Base-by-base conservation (phyloP, 2,113 vertebrate genomes). In the Oenanthe oenanthe region DNA sequence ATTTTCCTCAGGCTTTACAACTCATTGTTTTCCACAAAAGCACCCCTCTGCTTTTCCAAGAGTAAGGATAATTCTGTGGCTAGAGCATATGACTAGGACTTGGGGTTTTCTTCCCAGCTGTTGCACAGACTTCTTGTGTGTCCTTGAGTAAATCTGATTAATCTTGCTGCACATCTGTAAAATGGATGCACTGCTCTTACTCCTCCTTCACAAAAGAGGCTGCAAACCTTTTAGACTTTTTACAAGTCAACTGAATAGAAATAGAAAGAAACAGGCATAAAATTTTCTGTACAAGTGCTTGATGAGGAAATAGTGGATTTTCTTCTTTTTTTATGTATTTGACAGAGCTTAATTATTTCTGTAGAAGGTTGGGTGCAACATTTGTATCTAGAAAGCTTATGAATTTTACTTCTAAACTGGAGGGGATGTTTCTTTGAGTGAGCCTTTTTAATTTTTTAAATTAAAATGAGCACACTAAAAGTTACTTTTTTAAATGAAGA, bases 21-120 rank as follows among this genome's bases (percentile, higher is more conserved):
- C 76, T 96, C 87, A 95, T 95, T 96, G 93, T 95, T 95, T 95
- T 95, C 83, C 74, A 89, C 66, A 89, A 95, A 93, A 94, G 89
- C 80, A 92, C 86, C 83, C 89, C 68, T 89, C 76, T 84, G 91
- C 66, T 91, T 62, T 97, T 96, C 84, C 66, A 93, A 92, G 66
- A 92, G 70, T 88, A 91, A 89, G 84, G 74, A 91, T 95, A 89
- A 89, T 92, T 95, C 87, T 94, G 84, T 91, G 93, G 93, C 89
- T 91, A 91, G 74, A 97, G 38, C 87, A 95, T 85, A 51, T 95
- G 87, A 91, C 58, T 57, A 93, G 50, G 29, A 73, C 80, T 87
- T 89, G 66, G 68, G 34, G 34, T 79, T 97, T 97, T 94, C 84
- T 95, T 94, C 89, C 77, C 87, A 94, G 94, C 80, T 96, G 89